Percentiles rank a stretch among this genome's conserved stretches.
Conservation (phyloP, 2,888 invertebrate species). For the Cotesia congregata region DNA sequence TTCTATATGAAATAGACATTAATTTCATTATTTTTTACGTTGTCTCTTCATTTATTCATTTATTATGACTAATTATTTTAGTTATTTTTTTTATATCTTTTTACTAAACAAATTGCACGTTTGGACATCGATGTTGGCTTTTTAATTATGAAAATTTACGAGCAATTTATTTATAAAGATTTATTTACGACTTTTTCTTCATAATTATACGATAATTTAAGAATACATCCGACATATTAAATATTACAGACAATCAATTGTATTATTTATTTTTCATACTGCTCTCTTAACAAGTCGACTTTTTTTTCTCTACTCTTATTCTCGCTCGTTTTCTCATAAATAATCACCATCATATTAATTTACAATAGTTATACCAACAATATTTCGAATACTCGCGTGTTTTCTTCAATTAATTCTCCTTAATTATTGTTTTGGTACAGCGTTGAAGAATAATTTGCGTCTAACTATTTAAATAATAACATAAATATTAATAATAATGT, state of each 20-base stretch:
- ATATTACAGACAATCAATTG: constrained; percentile 9
- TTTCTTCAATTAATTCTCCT: background rate
- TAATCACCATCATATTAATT: constrained; percentile 9
- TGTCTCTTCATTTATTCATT: constrained; percentile 37
- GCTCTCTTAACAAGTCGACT: constrained; percentile 14
- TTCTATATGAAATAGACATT: constrained; percentile 56
- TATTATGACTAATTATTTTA: constrained; percentile 27
- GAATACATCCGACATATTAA: constrained; percentile 23
- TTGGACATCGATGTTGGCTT: constrained; percentile 69
- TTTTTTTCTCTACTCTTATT: constrained; percentile 4
- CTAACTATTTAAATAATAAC: constrained; percentile 24
- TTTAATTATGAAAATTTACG: constrained; percentile 29
- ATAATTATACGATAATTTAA: constrained; percentile 53
- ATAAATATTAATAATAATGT: constrained; percentile 4
- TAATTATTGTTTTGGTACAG: constrained; percentile 39
- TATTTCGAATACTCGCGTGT: constrained; percentile 5
- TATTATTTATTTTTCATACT: constrained; percentile 21
- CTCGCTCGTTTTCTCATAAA: constrained; percentile 4
- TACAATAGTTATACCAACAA: constrained; percentile 25
- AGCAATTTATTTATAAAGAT: constrained; percentile 27
- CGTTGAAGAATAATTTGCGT: constrained; percentile 29
- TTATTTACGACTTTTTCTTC: background rate
- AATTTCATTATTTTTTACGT: constrained; percentile 36
- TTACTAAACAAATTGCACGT: constrained; percentile 69
- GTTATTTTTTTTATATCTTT: constrained; percentile 35